Base-by-base conservation (phyloP, 2,113 vertebrate genomes). In the Brachyhypopomus occidentalis region DNA sequence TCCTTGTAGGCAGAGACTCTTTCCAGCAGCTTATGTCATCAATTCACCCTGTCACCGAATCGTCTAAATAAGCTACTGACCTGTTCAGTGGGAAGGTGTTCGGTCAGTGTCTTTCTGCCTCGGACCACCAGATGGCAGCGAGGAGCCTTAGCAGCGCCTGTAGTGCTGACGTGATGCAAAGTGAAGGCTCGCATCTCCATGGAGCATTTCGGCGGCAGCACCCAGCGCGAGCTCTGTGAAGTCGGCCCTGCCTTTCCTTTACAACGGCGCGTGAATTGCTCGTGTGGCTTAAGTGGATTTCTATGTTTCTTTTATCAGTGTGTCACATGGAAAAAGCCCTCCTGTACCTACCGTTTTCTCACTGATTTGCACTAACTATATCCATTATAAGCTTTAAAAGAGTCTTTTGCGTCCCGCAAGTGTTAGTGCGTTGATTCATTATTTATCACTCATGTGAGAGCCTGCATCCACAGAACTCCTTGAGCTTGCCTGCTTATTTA, bases 161-260 rank as follows among this genome's bases (percentile, higher is more conserved):
- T 16, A 55, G 48, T 78, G 60, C 25, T 79, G 72, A 83, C 20
- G 30, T 25, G 38, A 82, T 72, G 34, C n/a, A n/a, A 84, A 70
- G 45, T 71, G 82, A 85, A 84, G 66, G 82, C 59, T 9, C 36
- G 85, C 16, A 34, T 80, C 59, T 67, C 67, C 63, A 64, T 80
- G 77, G 80, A 80, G 75, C 58, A 84, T 86, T 87, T 84, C 72
- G 80, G 76, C 48, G 73, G 81, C 77, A 81, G 76, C 85, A 83
- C 87, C 72, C 69, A 48, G 59, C 76, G 75, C 71, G 70, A 70
- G 67, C 55, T 72, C 72, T 55, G 27, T 72, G 64, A 75, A 67
- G 58, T 20, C 63, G 20, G 22, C 41, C 62, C 6, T 72, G 25
- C 56, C 48, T 70, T 41, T 14, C 25, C 22, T 3, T 45, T 20